Conservation (phyloP, 2,888 invertebrate genomes). For the Ormyrus nitidulus region DNA sequence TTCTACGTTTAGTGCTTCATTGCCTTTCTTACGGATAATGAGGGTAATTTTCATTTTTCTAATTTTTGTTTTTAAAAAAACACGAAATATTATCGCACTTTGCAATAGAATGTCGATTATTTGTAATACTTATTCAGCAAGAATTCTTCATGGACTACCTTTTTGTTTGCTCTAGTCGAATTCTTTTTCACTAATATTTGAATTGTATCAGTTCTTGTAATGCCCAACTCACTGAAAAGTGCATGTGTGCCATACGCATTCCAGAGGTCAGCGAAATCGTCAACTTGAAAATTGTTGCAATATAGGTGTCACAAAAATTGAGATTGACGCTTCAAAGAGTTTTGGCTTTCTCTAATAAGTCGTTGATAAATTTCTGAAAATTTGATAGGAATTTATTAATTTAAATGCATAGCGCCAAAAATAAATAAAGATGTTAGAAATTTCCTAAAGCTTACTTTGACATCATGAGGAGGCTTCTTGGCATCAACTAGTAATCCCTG, state of each 20-base stretch:
- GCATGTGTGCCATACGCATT: slow-evolving; percentile 48
- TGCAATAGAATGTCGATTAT: slow-evolving; percentile 61
- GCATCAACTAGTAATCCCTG: slow-evolving; percentile 89
- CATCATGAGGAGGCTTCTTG: slow-evolving; percentile 91
- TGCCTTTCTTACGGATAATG: slow-evolving; percentile 40
- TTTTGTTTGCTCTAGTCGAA: slow-evolving; percentile 51
- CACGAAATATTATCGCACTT: slow-evolving; percentile 54
- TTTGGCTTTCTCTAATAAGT: slow-evolving; percentile 91
- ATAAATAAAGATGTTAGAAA: not conserved
- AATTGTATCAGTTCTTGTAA: slow-evolving; percentile 53
- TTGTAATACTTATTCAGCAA: slow-evolving; percentile 53
- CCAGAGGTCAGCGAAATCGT: slow-evolving; percentile 42
- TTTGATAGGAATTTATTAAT: slow-evolving; percentile 37
- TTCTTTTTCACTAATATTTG: slow-evolving; percentile 53
- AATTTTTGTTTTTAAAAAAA: slow-evolving; percentile 40
- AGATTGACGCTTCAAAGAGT: slow-evolving; percentile 81
- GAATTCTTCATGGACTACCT: slow-evolving; percentile 53
- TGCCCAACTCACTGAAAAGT: slow-evolving; percentile 55
- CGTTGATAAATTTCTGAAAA: slow-evolving; percentile 92
- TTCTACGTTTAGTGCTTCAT: slow-evolving; percentile 59
- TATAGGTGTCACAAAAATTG: slow-evolving; percentile 36
- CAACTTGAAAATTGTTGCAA: slow-evolving; percentile 46
- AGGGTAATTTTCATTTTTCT: slow-evolving; percentile 27
- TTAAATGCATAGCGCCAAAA: not conserved
- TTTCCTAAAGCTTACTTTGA: slow-evolving; percentile 79